Conservation (phyloP, 2,797 vertebrate genomes). For the Gadopsis marmoratus region DNA sequence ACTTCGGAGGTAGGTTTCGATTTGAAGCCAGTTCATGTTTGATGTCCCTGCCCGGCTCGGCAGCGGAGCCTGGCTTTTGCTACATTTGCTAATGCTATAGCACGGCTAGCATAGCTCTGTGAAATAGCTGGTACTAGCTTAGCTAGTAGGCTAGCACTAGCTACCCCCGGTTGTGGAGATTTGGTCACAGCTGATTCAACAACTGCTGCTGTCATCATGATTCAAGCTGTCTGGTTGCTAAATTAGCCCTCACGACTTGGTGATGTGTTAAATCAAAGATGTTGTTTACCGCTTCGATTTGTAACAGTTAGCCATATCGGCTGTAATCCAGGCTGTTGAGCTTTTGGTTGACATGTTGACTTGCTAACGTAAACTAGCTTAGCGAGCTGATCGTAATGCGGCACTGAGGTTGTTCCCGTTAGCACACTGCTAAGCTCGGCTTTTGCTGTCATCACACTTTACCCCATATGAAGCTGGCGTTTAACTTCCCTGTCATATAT, state of each 20-base stretch:
- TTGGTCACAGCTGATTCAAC: conserved; percentile 72
- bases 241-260: background rate
- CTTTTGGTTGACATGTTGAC: conserved; percentile 37
- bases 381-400: conserved; percentile 64
- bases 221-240: conserved; percentile 13
- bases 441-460: conserved; percentile 7
- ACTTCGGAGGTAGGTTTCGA: conserved; percentile 68
- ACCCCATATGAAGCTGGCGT: background rate
- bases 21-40: background rate
- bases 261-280: background rate
- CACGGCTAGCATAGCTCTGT: conserved; percentile 27
- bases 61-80: conserved; percentile 35
- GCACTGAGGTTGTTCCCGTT: conserved; percentile 41
- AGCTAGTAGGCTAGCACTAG: conserved; percentile 41
- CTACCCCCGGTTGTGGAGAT: conserved; percentile 31
- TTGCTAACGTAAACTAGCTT: conserved; percentile 44
- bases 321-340: background rate
- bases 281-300: fast-evolving
- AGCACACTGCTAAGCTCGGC: conserved; percentile 31
- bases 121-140: conserved; percentile 40
- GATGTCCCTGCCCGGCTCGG: conserved; percentile 32
- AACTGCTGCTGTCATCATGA: conserved; percentile 58
- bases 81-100: conserved; percentile 53
- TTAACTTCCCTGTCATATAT: background rate
- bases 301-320: too few species aligned